These are phyloP conservation scores for Columba janthina DNA, from an alignment of 2,113 vertebrate genomes.

Conservation along the genomic window DNA sequence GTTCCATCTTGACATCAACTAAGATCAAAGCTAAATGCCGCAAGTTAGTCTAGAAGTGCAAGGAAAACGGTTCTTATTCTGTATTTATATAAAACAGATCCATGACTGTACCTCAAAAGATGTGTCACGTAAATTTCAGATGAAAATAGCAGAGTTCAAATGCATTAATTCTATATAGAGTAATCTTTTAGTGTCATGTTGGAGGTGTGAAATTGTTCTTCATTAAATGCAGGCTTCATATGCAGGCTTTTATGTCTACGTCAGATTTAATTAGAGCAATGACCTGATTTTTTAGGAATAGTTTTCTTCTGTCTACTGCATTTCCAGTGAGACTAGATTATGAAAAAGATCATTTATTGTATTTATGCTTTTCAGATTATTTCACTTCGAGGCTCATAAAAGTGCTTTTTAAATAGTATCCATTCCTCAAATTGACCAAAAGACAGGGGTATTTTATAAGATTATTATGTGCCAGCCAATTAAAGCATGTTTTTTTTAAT, in stretches of 20 bases:
- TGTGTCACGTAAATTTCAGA: background rate
- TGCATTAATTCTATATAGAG: background rate
- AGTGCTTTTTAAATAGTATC: background rate
- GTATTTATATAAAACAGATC: background rate
- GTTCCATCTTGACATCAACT: background rate
- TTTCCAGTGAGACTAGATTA: background rate
- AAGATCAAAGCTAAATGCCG: constrained; percentile 4
- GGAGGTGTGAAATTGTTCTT: background rate
- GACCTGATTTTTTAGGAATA: background rate
- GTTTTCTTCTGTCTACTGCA: background rate
- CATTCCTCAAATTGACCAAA: background rate
- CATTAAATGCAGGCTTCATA: background rate
- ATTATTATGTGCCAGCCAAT: background rate
- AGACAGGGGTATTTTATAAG: background rate
- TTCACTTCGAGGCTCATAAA: background rate
- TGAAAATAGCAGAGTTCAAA: background rate
- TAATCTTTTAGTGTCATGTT: background rate
- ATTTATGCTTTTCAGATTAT: background rate
- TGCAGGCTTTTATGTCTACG: background rate
- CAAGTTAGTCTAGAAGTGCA: background rate
- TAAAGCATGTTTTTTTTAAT: background rate
- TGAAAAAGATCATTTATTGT: background rate
- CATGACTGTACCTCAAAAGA: background rate
- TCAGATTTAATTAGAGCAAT: constrained; percentile 1
- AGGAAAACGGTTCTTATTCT: background rate